Evolutionary conservation across 2,888 invertebrate genomes (phyloP), one percentile per base, ranked within the genome.

Genomic region (Sarcophaga subvicina): DNA sequence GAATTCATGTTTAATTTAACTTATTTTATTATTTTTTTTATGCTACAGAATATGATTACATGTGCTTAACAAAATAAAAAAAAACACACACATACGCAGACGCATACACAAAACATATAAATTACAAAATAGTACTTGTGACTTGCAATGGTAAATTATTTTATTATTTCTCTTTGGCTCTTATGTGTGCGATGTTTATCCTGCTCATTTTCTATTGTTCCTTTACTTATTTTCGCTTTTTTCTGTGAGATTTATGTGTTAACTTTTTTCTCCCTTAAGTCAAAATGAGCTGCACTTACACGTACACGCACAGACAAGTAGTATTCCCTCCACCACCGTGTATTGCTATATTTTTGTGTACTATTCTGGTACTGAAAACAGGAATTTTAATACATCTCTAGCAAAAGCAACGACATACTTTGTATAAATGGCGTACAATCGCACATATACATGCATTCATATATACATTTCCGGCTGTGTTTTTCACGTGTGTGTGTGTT

Each of bases 401-500:
- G 54, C 54, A 54, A 37, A 10, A 37, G 14, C 17, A 54, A 17
- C 14, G 54, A 14, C 17, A 17, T 14, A 17, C 54, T 54, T 54
- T 3, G 54, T 14, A 54, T 17, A 54, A 4, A 54, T 54, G 54
- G 2, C 1, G 1, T 54, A 17, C 25, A 70, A n/a, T 10, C 11
- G 20, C 37, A 49, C 49, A 70, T 54, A 63, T 49, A 59, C 69
- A 22, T 0, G 27, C 63, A 37, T 59, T 25, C 45, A 47, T 17
- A 67, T 62, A 49, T 59, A 69, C 75, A 47, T 63, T 77, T 72
- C 80, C 80, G 80, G 27, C 66, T 63, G 2, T 67, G 63, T 70
- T 76, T 82, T 47, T 37, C 20, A 11, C 10, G 54, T 14, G 17
- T 17, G 5, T 17, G 49, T n/a, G 14, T 17, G 2, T 20, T 64